These are phyloP conservation scores for Platalea minor DNA, from an alignment of 2,797 vertebrate species.

Conservation along the genomic window DNA sequence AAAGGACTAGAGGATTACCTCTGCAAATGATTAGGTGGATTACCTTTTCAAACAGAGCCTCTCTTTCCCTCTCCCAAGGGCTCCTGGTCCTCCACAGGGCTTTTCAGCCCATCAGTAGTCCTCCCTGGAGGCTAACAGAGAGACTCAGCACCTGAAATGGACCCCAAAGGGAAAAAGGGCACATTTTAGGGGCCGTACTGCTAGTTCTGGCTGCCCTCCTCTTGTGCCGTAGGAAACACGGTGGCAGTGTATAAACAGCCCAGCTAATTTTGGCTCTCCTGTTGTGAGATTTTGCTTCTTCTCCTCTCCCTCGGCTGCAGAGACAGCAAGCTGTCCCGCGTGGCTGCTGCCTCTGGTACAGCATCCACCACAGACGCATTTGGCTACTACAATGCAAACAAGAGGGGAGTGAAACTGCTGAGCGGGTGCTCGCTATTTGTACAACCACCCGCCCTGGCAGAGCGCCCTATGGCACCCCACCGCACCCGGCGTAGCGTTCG, in stretches of 20 bases:
- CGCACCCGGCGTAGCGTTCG: neutral
- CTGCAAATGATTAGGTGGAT: neutral
- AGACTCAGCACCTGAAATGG: neutral
- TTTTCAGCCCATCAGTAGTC: neutral
- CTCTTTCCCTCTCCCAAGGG: neutral
- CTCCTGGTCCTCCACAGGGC: neutral
- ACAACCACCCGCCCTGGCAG: neutral
- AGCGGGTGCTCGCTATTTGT: fast-evolving
- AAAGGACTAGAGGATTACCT: neutral
- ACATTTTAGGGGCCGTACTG: neutral
- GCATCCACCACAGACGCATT: neutral
- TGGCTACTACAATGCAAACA: neutral
- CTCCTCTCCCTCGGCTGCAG: neutral
- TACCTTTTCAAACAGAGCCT: neutral
- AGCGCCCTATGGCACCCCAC: neutral
- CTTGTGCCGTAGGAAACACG: fast-evolving
- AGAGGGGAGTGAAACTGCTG: neutral
- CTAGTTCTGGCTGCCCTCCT: fast-evolving
- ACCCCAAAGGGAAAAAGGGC: neutral
- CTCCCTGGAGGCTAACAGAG: neutral
- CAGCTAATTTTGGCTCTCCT: fast-evolving
- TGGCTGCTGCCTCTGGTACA: neutral
- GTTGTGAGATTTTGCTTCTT: neutral
- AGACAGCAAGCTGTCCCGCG: fast-evolving
- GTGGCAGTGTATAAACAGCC: neutral